phyloP scores from a whole-genome alignment of 2,888 invertebrate species.

The Tipula vernalis region DNA sequence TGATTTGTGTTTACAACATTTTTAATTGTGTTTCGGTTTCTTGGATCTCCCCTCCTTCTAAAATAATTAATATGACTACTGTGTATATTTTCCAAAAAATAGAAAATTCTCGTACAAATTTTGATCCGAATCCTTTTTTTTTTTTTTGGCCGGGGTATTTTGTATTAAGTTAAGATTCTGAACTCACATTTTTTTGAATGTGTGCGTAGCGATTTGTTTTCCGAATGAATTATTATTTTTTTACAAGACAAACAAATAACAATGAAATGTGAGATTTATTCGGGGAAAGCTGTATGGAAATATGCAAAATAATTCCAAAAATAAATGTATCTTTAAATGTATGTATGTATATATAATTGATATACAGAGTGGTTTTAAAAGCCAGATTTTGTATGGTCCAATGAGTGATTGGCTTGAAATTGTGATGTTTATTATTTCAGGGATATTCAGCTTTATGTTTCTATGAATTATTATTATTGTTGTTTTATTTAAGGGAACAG shows the following conservation, averaged over 20 bases:
- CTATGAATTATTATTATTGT: not conserved
- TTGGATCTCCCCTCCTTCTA: not conserved
- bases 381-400: not conserved
- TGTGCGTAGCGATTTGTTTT: not conserved
- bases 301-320: not conserved
- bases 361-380: not conserved
- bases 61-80: not conserved
- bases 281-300: not conserved
- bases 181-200: not conserved
- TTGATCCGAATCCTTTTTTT: not conserved
- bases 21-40: not conserved
- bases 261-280: not conserved
- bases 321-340: not conserved
- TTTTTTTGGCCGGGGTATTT: not conserved
- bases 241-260: not conserved
- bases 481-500: too few species aligned
- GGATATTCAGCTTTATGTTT: not conserved
- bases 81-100: not conserved
- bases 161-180: not conserved
- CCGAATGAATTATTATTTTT: not conserved
- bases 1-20: not conserved
- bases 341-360: not conserved
- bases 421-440: not conserved
- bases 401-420: not conserved
- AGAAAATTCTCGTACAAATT: not conserved